Evolutionary conservation across 2,888 invertebrate genomes (phyloP).

Genomic region (Drosophila merina): DNA sequence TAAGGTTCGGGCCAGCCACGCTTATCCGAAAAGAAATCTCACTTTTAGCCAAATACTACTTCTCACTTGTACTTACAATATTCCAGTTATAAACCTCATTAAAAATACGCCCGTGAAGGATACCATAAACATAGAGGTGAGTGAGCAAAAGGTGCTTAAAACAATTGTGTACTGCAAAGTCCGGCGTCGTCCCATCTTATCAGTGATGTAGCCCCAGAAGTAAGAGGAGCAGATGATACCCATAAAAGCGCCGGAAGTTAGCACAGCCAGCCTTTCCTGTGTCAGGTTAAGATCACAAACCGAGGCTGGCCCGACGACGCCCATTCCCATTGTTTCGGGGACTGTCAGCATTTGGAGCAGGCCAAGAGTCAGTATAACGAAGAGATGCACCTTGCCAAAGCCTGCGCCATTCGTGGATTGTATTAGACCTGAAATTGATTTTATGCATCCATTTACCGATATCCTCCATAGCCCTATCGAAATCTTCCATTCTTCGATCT

Average conservation of each 20-base stretch:
- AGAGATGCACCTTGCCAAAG: constrained; percentile 57
- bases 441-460: constrained; percentile 44
- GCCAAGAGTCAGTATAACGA: constrained; percentile 53
- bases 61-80: constrained; percentile 26
- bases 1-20: constrained; percentile 63
- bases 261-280: constrained; percentile 37
- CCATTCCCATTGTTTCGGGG: constrained; percentile 71
- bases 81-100: constrained; percentile 61
- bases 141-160: constrained; percentile 48
- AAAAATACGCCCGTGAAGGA: constrained; percentile 54
- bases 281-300: constrained; percentile 59
- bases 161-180: constrained; percentile 55
- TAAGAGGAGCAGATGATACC: constrained; percentile 64
- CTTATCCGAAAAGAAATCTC: constrained; percentile 27
- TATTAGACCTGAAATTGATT: background rate
- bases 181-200: constrained; percentile 61
- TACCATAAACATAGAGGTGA: constrained; percentile 62
- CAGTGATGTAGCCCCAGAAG: constrained; percentile 67
- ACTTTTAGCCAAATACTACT: background rate
- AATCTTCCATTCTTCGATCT: constrained; percentile 29
- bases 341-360: constrained; percentile 61
- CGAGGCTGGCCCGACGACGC: constrained; percentile 55
- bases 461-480: constrained; percentile 51
- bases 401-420: constrained; percentile 31
- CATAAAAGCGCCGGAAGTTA: constrained; percentile 49